These are phyloP conservation scores for Drosophila nikananu DNA, from an alignment of 1,140 invertebrate genomes.

Conservation along the genomic window DNA sequence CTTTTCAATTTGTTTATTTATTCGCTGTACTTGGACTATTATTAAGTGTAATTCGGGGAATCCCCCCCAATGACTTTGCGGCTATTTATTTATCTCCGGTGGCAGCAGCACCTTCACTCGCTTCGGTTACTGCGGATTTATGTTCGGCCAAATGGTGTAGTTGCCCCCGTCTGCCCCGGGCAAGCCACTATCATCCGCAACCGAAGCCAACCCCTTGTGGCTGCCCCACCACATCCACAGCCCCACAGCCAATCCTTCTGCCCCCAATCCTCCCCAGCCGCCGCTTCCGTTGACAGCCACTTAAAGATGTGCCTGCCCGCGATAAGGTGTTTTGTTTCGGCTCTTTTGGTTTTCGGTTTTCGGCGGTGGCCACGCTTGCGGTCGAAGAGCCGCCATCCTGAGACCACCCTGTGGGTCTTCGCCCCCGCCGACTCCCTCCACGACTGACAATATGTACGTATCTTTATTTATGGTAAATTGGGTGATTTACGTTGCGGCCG, in stretches of 20 bases:
- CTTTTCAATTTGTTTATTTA: slow-evolving; percentile 27
- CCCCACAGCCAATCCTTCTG: not conserved
- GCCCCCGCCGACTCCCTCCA: not conserved
- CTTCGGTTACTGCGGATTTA: slow-evolving; percentile 51
- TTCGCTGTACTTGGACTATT: slow-evolving; percentile 12
- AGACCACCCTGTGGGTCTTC: not conserved
- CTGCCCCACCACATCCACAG: slow-evolving; percentile 1
- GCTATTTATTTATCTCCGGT: slow-evolving; percentile 46
- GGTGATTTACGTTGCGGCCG: slow-evolving; percentile 83
- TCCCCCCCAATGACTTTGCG: slow-evolving; percentile 22
- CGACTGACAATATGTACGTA: slow-evolving; percentile 80
- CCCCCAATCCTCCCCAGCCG: slow-evolving; percentile 1
- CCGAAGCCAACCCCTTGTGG: slow-evolving; percentile 4
- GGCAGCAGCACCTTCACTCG: slow-evolving; percentile 40
- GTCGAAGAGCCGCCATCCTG: slow-evolving; percentile 1
- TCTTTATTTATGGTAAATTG: slow-evolving; percentile 84
- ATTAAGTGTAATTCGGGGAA: slow-evolving; percentile 21
- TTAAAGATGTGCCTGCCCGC: slow-evolving; percentile 77
- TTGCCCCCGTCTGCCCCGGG: slow-evolving; percentile 18
- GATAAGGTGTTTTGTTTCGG: slow-evolving; percentile 82
- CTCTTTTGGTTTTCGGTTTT: slow-evolving; percentile 39
- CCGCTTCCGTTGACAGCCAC: slow-evolving; percentile 76
- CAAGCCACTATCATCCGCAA: slow-evolving; percentile 14
- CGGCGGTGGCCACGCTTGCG: slow-evolving; percentile 42
- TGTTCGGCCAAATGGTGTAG: slow-evolving; percentile 57